These are phyloP conservation scores for Xanthorhoe designata DNA, from an alignment of 2,888 invertebrate genomes.

Conservation along the genomic window DNA sequence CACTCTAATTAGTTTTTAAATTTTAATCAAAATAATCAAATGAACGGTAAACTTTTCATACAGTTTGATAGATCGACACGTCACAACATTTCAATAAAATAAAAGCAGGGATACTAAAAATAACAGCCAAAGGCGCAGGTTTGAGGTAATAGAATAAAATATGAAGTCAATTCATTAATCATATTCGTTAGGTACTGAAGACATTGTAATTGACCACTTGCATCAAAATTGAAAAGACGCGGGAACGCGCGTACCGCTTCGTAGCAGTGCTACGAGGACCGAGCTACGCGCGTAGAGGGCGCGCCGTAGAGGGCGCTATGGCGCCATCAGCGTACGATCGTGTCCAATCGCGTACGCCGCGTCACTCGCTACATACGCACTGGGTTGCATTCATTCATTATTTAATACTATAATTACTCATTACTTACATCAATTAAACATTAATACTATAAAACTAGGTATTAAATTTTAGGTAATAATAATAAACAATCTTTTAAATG, in stretches of 20 bases:
- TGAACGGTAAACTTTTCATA: conserved; percentile 71
- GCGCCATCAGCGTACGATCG: conserved; percentile 25
- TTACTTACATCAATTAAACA: conserved; percentile 85
- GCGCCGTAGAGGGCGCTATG: conserved; percentile 33
- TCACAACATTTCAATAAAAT: conserved; percentile 80
- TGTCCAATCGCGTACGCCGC: conserved; percentile 55
- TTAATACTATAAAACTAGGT: conserved; percentile 84
- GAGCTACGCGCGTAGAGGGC: conserved; percentile 34
- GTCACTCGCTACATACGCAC: conserved; percentile 72
- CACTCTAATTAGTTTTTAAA: conserved; percentile 82
- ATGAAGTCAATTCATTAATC: conserved; percentile 85
- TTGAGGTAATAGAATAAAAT: conserved; percentile 83
- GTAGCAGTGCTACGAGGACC: conserved; percentile 48
- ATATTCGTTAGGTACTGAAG: conserved; percentile 82
- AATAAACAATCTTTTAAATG: conserved; percentile 87
- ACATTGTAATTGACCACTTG: conserved; percentile 71
- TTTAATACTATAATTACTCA: conserved; percentile 82
- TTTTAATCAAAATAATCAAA: conserved; percentile 76
- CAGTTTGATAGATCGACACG: conserved; percentile 70
- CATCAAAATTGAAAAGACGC: conserved; percentile 58
- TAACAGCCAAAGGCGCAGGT: conserved; percentile 82
- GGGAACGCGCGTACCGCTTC: conserved; percentile 51
- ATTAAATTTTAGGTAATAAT: conserved; percentile 86
- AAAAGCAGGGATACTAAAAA: conserved; percentile 82
- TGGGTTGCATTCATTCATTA: conserved; percentile 81